A percentile compares a stretch with the other conserved stretches of the same genome.
Conservation (phyloP, 2,797 vertebrate species). For the Benthosema pterotum region DNA sequence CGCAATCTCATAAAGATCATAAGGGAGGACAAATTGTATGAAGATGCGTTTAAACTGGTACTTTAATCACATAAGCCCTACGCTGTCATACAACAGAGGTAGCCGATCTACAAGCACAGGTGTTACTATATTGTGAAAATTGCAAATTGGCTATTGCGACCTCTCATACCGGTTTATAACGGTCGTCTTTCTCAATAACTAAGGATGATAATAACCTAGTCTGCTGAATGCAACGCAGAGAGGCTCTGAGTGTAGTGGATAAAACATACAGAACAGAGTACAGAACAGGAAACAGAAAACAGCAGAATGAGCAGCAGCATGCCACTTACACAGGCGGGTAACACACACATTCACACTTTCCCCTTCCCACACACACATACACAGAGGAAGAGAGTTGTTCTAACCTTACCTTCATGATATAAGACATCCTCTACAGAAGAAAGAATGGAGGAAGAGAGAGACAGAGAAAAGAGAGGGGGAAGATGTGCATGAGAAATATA, state of each 20-base stretch:
- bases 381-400: slow-evolving; percentile 59
- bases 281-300: slow-evolving; percentile 62
- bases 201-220: neutral
- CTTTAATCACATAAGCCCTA: too few species aligned
- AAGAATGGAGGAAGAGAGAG: slow-evolving; percentile 91
- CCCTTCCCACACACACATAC: slow-evolving; percentile 46
- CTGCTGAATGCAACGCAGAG: slow-evolving; percentile 17
- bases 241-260: slow-evolving; percentile 29
- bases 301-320: slow-evolving; percentile 59
- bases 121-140: too few species aligned
- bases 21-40: too few species aligned
- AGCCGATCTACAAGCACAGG: too few species aligned
- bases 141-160: too few species aligned
- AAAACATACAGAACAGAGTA: slow-evolving; percentile 38
- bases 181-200: too few species aligned
- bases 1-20: too few species aligned
- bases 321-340: slow-evolving; percentile 59
- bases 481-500: slow-evolving; percentile 82
- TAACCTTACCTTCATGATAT: slow-evolving; percentile 99
- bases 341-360: slow-evolving; percentile 25
- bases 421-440: slow-evolving; percentile 99
- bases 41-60: too few species aligned
- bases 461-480: slow-evolving; percentile 78
- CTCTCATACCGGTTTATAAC: too few species aligned
- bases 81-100: too few species aligned